Base-by-base conservation (phyloP, 1,140 invertebrate species). In the Drosophila persimilis region DNA sequence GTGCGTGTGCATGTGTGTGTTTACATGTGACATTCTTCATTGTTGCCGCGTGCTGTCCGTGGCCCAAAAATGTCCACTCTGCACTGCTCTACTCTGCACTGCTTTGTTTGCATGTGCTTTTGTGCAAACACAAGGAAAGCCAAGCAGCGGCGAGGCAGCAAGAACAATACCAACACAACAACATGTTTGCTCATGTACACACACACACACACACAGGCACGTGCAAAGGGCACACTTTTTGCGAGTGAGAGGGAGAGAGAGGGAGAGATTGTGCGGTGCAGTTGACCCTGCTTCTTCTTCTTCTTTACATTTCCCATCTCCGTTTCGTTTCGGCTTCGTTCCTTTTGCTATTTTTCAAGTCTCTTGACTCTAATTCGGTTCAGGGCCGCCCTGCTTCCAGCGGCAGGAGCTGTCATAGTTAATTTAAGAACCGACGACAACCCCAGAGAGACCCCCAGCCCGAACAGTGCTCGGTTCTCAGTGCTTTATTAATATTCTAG, bases 311-410 rank as follows among this genome's bases (percentile, higher is more conserved):
- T 47, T n/a, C 35, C 48, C 65, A 50, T 67, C 51, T 69, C 51
- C 65, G 51, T 67, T 17, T 1, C 17, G 17, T 17, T 17, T 17
- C 17, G 17, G 17, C 17, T 69, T 69, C 51, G 62, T 60, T 52
- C 31, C n/a, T 67, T 54, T 70, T 43, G 31, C 58, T 59, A 48
- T 46, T 64, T 58, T 67, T 54, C 64, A 67, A 75, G 55, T 84
- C 80, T 84, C 80, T 84, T 84, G 83, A 73, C 83, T 88, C 78
- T 88, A 83, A 86, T 86, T 88, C 79, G 66, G 83, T 83, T 86
- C 83, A 86, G 71, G 83, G 83, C 63, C 54, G 35, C 64, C 50
- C 45, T 57, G 45, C 54, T 69, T 55, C 22, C 26, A 46, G 35
- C 35, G 22, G 35, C 72, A 62, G 50, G 52, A 48, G 44, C 60